Evolutionary conservation across 1,140 invertebrate species (phyloP).

Genomic region (Drosophila grimshawi): DNA sequence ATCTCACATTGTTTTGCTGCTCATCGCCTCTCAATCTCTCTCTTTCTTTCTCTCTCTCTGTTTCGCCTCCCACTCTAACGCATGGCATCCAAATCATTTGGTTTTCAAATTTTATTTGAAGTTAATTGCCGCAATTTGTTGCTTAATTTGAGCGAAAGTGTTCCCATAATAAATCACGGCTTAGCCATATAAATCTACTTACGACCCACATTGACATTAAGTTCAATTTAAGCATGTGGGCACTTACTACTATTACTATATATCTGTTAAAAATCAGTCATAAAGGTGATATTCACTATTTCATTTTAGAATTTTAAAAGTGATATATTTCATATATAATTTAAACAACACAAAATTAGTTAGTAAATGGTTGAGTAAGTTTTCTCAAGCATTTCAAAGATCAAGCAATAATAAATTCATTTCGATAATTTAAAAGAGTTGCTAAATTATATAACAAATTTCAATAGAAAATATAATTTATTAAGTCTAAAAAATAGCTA

Average conservation of each 20-base stretch:
- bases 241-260: too few relatives aligned
- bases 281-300: too few relatives aligned
- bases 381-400: too few relatives aligned
- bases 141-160: conserved; percentile 62
- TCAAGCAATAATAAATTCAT: background rate
- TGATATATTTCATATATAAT: too few relatives aligned
- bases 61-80: conserved; percentile 35
- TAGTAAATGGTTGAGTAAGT: too few relatives aligned
- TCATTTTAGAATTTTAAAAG: too few relatives aligned
- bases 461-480: too few relatives aligned
- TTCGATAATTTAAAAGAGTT: background rate
- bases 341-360: too few relatives aligned
- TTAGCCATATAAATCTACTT: conserved; percentile 57
- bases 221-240: background rate
- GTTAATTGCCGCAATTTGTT: conserved; percentile 68
- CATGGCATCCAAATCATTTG: background rate
- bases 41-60: background rate
- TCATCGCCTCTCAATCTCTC: conserved; percentile 22
- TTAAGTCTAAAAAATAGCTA: too few relatives aligned
- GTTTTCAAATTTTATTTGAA: conserved; percentile 1
- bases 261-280: too few relatives aligned
- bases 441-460: too few relatives aligned
- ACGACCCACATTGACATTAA: conserved; percentile 48
- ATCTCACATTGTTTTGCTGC: conserved; percentile 5
- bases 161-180: conserved; percentile 55